Base-by-base conservation (phyloP, 2,113 vertebrate genomes). In the Laticauda colubrina region DNA sequence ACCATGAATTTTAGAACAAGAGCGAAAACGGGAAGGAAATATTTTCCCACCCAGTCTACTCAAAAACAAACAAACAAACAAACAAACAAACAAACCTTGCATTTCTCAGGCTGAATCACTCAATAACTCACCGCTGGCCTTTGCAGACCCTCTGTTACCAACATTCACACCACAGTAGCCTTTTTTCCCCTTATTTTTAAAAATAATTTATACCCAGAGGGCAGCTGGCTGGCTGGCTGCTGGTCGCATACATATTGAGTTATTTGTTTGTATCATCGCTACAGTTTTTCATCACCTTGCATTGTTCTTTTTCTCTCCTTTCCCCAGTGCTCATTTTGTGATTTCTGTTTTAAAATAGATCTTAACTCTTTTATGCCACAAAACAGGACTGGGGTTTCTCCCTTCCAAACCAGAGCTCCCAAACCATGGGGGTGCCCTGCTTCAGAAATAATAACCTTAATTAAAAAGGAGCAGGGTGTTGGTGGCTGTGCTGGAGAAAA, bases 291-390 rank as follows among this genome's bases (percentile, higher is more conserved):
- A 39, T 81, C 69, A 3, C 7, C 2, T 6, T 18, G 18, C n/a
- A 5, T 1, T 81, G 21, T 21, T 8, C 6, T 7, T 11, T 1
- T 1, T 20, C 0, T 8, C 1, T 20, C 11, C 26, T n/a, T 39
- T 81, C 69, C 34, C 18, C 2, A 3, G 3, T 81, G 69, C 69
- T 81, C 69, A 8, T 39, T 81, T 81, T 39, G 34, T 39, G 18
- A 39, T 20, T 81, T 21, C 69, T 81, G n/a, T 21, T 81, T 81
- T 21, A 39, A 81, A 81, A 39, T 20, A 81, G 6, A 39, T 81
- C n/a, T 34, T 34, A 18, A 8, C 14, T 39, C 69, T 81, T 81
- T 81, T 39, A 3, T 21, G 34, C 69, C 2, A 15, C 69, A 81
- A 34, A 14, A 34, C 1, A 11, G 57, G 18, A 0, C 18, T 20